Base-by-base conservation (phyloP, 2,113 vertebrate genomes). In the Silurus asotus region DNA sequence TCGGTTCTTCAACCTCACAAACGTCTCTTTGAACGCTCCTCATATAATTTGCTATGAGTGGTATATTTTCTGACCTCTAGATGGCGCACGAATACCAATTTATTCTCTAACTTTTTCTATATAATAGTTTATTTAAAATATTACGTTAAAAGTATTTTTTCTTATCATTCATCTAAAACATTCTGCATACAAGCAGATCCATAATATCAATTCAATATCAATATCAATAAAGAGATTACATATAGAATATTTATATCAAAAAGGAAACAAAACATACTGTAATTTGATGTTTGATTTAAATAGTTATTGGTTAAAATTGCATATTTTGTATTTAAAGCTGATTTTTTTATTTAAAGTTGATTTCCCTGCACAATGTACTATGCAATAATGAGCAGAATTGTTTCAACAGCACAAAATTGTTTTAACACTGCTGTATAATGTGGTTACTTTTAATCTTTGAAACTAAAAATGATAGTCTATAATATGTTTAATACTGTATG, bases 1-100 rank as follows among this genome's bases (percentile, higher is more conserved):
- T n/a, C 49, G 48, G 53, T n/a, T 53, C 49, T 25, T 76, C n/a
- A n/a, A 77, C 53, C 53, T 58, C 14, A 78, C n/a, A 78, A 4
- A 56, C 8, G 75, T 58, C 56, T 17, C 56, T 17, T 13, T 58
- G 37, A 37, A 37, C 37, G 37, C 37, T 37, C 2, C 37, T 37
- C 37, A 2, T 37, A 37, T 37, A 37, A 37, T 37, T 37, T 37
- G 37, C 37, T 37, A 37, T 37, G 37, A 13, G 55, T 56, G 8
- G 13, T 56, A 56, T 1, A 59, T 37, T 10, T 45, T 1, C 8
- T 79, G 76, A 59, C 76, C 76, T 6, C 15, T 79, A 79, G 76
- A 79, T 79, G 76, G 76, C 55, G 55, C 8, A 79, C 25, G 19
- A 45, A 59, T 20, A 79, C 76, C 25, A 78, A 56, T 58, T 37